Evolutionary conservation across 1,140 invertebrate genomes (phyloP), one percentile per base, ranked within the genome.

Genomic region (Plodia interpunctella): DNA sequence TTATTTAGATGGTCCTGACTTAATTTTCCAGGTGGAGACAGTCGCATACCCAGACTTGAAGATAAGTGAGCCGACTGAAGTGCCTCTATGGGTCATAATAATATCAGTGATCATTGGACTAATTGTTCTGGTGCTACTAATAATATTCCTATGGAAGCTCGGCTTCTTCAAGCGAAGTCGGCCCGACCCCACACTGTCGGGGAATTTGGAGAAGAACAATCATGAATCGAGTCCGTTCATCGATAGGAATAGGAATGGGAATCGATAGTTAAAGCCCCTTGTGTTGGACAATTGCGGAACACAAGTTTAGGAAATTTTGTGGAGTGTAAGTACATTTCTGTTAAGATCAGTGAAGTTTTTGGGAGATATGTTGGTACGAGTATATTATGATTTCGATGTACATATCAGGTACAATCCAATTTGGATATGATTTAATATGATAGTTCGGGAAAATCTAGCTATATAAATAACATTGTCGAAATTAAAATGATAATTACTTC

Each of bases 91-190:
- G 94, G 94, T 97, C 50, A 96, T 97, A 52, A 94, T 97, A 59
- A 88, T 96, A 4, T 94, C 96, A 30, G 92, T 96, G 20, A 90
- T 96, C 53, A 93, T 93, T 1, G 97, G 97, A 17, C 79, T 98
- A 13, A 80, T 97, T 60, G 87, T 98, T 2, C 90, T 98, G 19
- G 91, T 96, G 8, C 69, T 96, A 0, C 87, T 97, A 25, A 94
- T 94, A n/a, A 89, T 96, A 18, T 83, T 94, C 3, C 79, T 98
- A 19, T 96, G 95, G 93, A 97, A 95, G 88, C 90, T 95, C 25
- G 97, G 97, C 49, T 98, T 98, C 91, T 98, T 98, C 90, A 97
- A 97, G 79, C 80, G 95, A 57, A 92, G 94, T 82, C 91, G 95
- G 63, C 94, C 94, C 8, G 95, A 97, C 83, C 94, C 94, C 0